These are phyloP conservation scores for Microcaecilia unicolor DNA, from an alignment of 2,797 vertebrate species.

Conservation along the genomic window DNA sequence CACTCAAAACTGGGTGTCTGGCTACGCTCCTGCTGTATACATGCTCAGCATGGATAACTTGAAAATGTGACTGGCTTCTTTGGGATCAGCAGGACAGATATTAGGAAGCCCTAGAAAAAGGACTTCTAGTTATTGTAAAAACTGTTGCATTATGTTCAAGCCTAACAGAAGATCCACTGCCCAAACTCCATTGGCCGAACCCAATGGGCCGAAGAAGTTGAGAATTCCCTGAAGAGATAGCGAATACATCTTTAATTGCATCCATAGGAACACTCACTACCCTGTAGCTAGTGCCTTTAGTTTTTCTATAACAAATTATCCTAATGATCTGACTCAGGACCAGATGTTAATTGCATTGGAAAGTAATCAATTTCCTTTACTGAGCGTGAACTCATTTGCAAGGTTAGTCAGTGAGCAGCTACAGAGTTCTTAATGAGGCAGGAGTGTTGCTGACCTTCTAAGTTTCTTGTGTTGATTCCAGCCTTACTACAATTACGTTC, in stretches of 20 bases:
- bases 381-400: slow-evolving; percentile 54
- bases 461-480: slow-evolving; percentile 25
- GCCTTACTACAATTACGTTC: slow-evolving; percentile 39
- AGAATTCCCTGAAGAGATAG: slow-evolving; percentile 21
- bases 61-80: too few species aligned
- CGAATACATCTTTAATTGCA: slow-evolving; percentile 48
- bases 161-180: slow-evolving; percentile 9
- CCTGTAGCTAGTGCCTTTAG: slow-evolving; percentile 43
- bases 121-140: slow-evolving; percentile 25
- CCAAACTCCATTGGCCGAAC: slow-evolving; percentile 2
- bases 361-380: slow-evolving; percentile 74
- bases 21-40: too few species aligned
- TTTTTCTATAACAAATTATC: slow-evolving; percentile 63
- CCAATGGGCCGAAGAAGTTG: too few species aligned
- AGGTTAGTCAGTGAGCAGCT: slow-evolving; percentile 49
- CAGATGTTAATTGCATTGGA: slow-evolving; percentile 71
- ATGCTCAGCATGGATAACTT: too few species aligned
- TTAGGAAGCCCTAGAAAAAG: too few species aligned
- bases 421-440: slow-evolving; percentile 53
- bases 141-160: slow-evolving; percentile 15
- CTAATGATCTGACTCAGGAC: slow-evolving; percentile 64
- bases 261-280: slow-evolving; percentile 57
- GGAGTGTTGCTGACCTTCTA: slow-evolving; percentile 29
- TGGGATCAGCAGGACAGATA: too few species aligned
- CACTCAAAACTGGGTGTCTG: too few species aligned